Evolutionary conservation across 1,140 invertebrate species (phyloP), one percentile per base, ranked within the genome.

Genomic region (Ips typographus): DNA sequence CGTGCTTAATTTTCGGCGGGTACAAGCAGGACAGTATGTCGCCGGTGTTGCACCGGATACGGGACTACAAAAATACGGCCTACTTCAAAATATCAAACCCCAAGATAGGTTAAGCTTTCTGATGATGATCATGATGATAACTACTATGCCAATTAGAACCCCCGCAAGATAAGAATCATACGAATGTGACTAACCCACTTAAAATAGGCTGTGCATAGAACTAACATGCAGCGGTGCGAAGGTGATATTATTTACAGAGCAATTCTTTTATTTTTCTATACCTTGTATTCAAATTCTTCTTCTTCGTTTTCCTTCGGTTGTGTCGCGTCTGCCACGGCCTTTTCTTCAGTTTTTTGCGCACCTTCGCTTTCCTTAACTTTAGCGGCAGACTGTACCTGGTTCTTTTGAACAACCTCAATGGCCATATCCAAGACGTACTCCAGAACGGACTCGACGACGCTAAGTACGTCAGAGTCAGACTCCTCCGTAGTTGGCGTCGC

Each of bases 381-480:
- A 49, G 61, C 53, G 42, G 38, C 70, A 22, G 47, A 58, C 43
- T 72, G 57, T 43, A 75, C 67, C 58, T 72, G 70, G 66, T 77
- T 75, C 51, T 71, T 74, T 41, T 72, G 57, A 44, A 77, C 72
- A 40, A 75, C 71, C 51, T 73, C 70, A 36, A 77, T 71, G 40
- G 78, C 78, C 63, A 77, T 78, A 40, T 79, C 78, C 37, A 80
- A 63, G 53, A 80, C 73, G 40, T 73, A 73, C 52, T 74, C 71
- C 49, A 77, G 68, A 7, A 77, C 47, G 8, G 73, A 69, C 47
- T 74, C 70, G 36, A 75, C 74, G 53, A 73, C 61, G 1, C 70
- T 58, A 7, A 42, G 62, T 8, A 72, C 67, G 61, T 73, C 70
- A 22, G 59, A 63, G 51, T 69, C 67, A 47, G 61, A 38, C 47